Percentiles rank a stretch among this genome's conserved stretches.
These are phyloP conservation scores for Rhynchonycteris naso DNA, from an alignment of 2,797 vertebrate species.

Conservation along the genomic window DNA sequence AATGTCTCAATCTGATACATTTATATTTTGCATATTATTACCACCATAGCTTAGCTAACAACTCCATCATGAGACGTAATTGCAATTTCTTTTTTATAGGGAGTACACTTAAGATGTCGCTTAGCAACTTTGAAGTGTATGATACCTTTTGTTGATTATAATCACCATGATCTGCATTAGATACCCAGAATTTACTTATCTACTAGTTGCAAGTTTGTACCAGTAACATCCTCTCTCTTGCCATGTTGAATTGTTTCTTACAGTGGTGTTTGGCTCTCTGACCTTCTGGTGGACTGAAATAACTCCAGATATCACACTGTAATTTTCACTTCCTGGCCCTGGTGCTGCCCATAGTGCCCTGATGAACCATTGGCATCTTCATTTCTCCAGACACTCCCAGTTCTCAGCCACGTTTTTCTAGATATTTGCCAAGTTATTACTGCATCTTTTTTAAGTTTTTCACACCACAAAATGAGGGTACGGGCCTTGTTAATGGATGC, in stretches of 20 bases:
- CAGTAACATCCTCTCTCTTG: not conserved
- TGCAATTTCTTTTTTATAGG: not conserved
- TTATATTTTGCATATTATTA: not conserved
- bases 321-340: not conserved
- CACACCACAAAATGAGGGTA: not conserved
- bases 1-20: not conserved
- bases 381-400: not conserved
- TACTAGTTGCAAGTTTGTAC: not conserved
- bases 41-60: not conserved
- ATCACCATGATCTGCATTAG: not conserved
- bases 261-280: not conserved
- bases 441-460: not conserved
- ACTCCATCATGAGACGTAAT: not conserved
- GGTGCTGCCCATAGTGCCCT: accelerated
- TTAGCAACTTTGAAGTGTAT: not conserved
- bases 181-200: not conserved
- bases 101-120: not conserved
- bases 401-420: not conserved
- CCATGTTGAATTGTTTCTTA: accelerated
- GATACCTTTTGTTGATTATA: not conserved
- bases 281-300: not conserved
- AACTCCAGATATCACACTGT: not conserved
- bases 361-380: not conserved
- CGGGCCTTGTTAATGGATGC: not conserved
- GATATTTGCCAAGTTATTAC: too few species aligned